phyloP scores from a whole-genome alignment of 2,113 vertebrate species.

The Osmerus eperlanus region DNA sequence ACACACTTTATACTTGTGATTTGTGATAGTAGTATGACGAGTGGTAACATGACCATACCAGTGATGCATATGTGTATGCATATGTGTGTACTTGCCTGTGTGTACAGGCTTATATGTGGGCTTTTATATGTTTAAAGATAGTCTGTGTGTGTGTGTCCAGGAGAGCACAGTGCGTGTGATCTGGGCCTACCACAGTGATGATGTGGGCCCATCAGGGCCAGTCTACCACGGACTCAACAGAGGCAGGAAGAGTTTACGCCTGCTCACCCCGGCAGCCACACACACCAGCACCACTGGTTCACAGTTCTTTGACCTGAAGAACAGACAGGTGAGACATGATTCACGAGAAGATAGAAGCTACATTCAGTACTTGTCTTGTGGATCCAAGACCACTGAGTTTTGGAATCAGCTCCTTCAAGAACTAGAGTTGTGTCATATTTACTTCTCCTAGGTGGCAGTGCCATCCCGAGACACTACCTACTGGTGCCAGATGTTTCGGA shows the following conservation, averaged over 20 bases:
- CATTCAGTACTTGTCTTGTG: no score
- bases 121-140: background rate
- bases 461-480: slow-evolving; percentile 86
- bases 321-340: slow-evolving; percentile 76
- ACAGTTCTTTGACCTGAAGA: slow-evolving; percentile 73
- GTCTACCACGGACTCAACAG: slow-evolving; percentile 78
- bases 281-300: slow-evolving; percentile 47
- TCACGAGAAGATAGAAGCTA: background rate
- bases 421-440: background rate
- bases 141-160: slow-evolving; percentile 49
- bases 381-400: no score
- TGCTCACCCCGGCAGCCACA: slow-evolving; percentile 76
- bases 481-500: slow-evolving; percentile 87
- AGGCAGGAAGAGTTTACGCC: slow-evolving; percentile 80
- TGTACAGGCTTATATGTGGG: background rate
- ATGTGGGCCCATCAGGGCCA: slow-evolving; percentile 71
- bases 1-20: no score
- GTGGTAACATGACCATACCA: background rate
- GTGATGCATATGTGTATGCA: background rate
- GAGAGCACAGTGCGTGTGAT: slow-evolving; percentile 83
- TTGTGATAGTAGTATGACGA: background rate
- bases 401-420: no score
- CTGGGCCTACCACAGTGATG: slow-evolving; percentile 82
- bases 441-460: slow-evolving; percentile 80
- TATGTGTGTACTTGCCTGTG: background rate